A percentile compares a stretch with the other conserved stretches of the same genome.
phyloP scores from a whole-genome alignment of 2,113 vertebrate species.

The Serranochromis macrocephalus region DNA sequence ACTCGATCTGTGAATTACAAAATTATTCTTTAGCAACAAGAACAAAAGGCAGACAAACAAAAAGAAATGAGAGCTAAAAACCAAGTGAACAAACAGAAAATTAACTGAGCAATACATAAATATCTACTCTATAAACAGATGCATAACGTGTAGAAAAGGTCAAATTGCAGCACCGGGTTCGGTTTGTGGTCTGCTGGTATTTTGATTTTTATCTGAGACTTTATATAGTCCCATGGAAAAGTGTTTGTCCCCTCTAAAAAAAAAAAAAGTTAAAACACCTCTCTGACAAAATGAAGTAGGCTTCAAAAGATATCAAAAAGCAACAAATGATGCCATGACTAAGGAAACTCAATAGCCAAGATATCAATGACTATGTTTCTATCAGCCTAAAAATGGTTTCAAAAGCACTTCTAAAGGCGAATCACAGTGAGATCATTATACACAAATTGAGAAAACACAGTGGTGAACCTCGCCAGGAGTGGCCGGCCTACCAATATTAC shows the following conservation, averaged over 20 bases:
- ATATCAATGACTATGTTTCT: neutral
- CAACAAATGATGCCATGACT: neutral
- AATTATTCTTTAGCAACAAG: neutral
- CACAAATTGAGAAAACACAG: neutral
- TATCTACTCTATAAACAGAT: neutral
- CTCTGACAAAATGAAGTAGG: neutral
- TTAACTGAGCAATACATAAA: neutral
- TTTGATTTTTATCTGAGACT: neutral
- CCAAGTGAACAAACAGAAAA: neutral
- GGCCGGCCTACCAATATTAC: neutral
- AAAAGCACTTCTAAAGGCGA: neutral
- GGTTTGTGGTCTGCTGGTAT: neutral
- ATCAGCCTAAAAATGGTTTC: neutral
- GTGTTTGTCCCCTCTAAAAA: neutral
- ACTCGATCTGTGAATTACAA: slow-evolving; percentile 81
- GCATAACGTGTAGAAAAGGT: neutral
- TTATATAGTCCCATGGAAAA: neutral
- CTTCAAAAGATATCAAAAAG: neutral
- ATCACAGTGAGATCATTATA: neutral
- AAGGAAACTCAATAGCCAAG: neutral
- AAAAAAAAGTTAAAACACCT: neutral
- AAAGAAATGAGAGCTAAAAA: neutral
- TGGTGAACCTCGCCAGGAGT: neutral
- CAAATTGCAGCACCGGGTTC: neutral
- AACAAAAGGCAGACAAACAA: neutral